These are phyloP conservation scores for Pseudoips prasinana DNA, from an alignment of 2,888 invertebrate genomes.

Conservation along the genomic window DNA sequence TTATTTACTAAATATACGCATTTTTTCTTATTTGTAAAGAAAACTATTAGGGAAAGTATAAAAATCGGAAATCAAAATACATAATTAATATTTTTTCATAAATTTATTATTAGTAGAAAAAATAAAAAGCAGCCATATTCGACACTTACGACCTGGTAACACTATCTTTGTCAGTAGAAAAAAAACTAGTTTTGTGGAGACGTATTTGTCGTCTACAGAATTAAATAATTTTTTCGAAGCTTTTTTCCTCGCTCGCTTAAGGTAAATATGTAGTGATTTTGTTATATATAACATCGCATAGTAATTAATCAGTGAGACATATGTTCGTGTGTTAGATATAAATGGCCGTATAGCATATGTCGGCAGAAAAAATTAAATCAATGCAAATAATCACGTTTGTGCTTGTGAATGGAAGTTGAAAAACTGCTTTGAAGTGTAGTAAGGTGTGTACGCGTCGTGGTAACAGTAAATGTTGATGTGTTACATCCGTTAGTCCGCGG, in stretches of 20 bases:
- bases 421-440: constrained; percentile 49
- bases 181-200: constrained; percentile 35
- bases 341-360: constrained; percentile 15
- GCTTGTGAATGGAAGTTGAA: constrained; percentile 53
- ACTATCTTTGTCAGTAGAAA: constrained; percentile 32
- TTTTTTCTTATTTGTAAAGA: too few species aligned
- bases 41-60: too few species aligned
- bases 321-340: constrained; percentile 5
- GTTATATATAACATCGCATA: too few species aligned
- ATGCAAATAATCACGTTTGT: constrained; percentile 31
- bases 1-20: too few species aligned
- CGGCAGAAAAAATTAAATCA: constrained; percentile 31
- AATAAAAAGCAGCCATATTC: too few species aligned
- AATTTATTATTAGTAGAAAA: too few species aligned
- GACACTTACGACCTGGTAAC: constrained; percentile 22
- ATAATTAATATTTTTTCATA: too few species aligned
- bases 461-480: constrained; percentile 61
- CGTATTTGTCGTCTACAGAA: constrained; percentile 32
- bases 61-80: too few species aligned
- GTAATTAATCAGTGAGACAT: neutral
- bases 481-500: constrained; percentile 62
- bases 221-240: constrained; percentile 22
- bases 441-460: constrained; percentile 38
- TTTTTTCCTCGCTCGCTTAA: constrained; percentile 18
- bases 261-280: constrained; percentile 24